Conservation (phyloP, 2,113 vertebrate species). For the Phrynosoma blainvillii region DNA sequence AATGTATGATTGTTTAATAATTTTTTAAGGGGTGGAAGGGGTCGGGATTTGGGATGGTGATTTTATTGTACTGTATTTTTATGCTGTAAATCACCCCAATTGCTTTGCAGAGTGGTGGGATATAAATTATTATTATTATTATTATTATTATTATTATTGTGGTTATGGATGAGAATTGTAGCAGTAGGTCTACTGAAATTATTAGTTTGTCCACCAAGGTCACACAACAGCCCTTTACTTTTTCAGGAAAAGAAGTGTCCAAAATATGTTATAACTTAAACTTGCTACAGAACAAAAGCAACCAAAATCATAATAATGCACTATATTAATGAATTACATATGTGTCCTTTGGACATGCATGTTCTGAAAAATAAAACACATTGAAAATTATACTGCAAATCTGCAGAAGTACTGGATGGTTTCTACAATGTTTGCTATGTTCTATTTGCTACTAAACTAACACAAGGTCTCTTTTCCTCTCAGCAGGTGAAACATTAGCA, state of each 20-base stretch:
- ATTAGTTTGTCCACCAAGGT: neutral
- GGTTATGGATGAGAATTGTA: neutral
- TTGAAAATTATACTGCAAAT: neutral
- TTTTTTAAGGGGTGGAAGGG: too few relatives aligned
- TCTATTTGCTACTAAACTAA: conserved; percentile 35
- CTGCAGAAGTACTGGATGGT: conserved; percentile 34
- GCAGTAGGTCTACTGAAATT: neutral
- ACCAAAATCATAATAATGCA: neutral
- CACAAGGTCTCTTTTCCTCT: conserved; percentile 36
- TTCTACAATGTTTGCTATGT: conserved; percentile 32
- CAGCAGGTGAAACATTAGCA: conserved; percentile 51
- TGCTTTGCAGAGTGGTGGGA: too few relatives aligned
- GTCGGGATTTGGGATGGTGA: too few relatives aligned
- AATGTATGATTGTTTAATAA: too few relatives aligned
- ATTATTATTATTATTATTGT: too few relatives aligned
- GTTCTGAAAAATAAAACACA: neutral
- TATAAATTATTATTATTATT: too few relatives aligned
- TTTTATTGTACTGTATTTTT: too few relatives aligned
- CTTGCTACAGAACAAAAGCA: neutral
- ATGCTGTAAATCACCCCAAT: too few relatives aligned
- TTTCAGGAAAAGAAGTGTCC: neutral
- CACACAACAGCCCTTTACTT: neutral
- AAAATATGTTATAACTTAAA: neutral
- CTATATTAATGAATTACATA: neutral
- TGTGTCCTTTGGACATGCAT: neutral